phyloP scores from a whole-genome alignment of 1,140 invertebrate genomes.

The Drosophila hydei region DNA sequence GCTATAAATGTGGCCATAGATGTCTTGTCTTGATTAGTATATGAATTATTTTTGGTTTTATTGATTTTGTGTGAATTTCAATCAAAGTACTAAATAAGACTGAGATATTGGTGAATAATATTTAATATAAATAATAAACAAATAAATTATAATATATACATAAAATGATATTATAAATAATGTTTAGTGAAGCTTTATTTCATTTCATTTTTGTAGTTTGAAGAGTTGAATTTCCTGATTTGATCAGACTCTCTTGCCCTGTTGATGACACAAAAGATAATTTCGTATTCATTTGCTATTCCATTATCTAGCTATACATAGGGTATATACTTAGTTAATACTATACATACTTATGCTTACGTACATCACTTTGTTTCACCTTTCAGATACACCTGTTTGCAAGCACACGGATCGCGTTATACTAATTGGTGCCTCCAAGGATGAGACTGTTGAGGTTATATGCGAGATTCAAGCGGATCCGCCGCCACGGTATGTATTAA shows the following conservation, averaged over 20 bases:
- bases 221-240: too few relatives aligned
- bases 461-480: constrained; percentile 95
- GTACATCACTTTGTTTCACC: constrained; percentile 9
- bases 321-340: too few relatives aligned
- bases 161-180: not conserved
- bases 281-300: too few relatives aligned
- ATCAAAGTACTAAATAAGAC: too few relatives aligned
- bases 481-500: constrained; percentile 86
- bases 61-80: not conserved
- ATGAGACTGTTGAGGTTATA: constrained; percentile 91
- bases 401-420: constrained; percentile 88
- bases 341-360: too few relatives aligned
- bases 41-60: not conserved
- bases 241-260: too few relatives aligned
- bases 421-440: constrained; percentile 92
- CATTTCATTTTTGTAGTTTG: too few relatives aligned
- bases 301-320: too few relatives aligned
- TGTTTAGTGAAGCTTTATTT: too few relatives aligned
- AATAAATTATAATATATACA: not conserved
- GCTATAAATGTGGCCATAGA: not conserved
- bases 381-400: constrained; percentile 92
- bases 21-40: not conserved
- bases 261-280: too few relatives aligned
- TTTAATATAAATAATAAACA: too few relatives aligned
- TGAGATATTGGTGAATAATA: too few relatives aligned